Evolutionary conservation across 2,113 vertebrate species (phyloP), one percentile per base, ranked within the genome.

Genomic region (Lates calcarifer): DNA sequence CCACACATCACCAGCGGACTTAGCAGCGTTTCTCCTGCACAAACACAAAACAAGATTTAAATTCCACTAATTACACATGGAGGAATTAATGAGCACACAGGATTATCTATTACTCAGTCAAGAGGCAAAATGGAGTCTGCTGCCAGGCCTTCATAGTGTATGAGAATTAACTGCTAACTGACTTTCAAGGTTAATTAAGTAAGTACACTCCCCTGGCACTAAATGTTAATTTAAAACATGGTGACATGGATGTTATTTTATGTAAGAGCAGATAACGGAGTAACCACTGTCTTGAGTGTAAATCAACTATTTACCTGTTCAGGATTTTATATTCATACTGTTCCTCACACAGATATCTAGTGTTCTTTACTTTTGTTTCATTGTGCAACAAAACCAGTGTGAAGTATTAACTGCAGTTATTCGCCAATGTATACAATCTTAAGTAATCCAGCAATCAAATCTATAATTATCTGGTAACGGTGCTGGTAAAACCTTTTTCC

Each of bases 1-100:
- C 98, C 98, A 65, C 98, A 99, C 98, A 99, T 99, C 90, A 99
- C 98, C 92, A 99, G 92, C 2, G 98, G 98, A 95, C 98, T 99
- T 70, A 99, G 97, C 86, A 99, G 96, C 1, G 98, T 99, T 94
- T 99, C 98, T 84, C 98, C 98, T 99, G 33, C 0, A 80, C 13
- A 51, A 57, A 88, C 11, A 91, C 45, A 91, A 61, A 35, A 64
- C 51, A 70, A 57, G 41, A 78, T 58, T 83, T 73, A 26, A 58
- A 81, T 56, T 84, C 55, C 49, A 73, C 53, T n/a, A 74, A 62
- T 45, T 31, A 71, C 67, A 74, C 35, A 28, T 39, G 53, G 41
- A 41, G 39, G 37, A 77, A 67, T 79, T 55, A 55, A 68, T 35
- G 41, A 62, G n/a, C 55, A 43, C 41, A 28, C 12, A 7, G 75